Evolutionary conservation across 2,888 invertebrate species (phyloP), one percentile per base, ranked within the genome.

Genomic region (Philereme transversata): DNA sequence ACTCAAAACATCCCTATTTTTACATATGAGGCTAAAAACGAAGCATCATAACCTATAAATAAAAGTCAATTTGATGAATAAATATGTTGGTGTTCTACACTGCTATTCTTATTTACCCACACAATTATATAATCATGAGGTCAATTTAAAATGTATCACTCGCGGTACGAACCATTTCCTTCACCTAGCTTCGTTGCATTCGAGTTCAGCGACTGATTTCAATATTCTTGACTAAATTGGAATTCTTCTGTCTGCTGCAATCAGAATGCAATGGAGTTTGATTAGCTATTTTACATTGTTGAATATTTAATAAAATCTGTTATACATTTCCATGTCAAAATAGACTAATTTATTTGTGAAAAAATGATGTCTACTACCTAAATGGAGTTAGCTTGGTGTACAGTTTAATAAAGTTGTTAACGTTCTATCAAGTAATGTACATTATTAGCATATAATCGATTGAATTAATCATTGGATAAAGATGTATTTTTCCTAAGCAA

Each of bases 141-240:
- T 44, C 33, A 22, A 54, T 54, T 51, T 46, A 38, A 33, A 51
- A 56, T 49, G 9, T 38, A 22, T 38, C 38, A 38, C 36, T n/a
- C 44, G 10, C 36, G 22, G n/a, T 41, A 44, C 3, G 44, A 54
- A 54, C 35, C 44, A 60, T 38, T 55, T 48, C 51, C 43, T 36
- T 38, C 4, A 50, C 38, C 36, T 36, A 45, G 55, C 35, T 44
- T 56, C 55, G 55, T 43, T 49, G 44, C 43, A 49, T 45, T 33
- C 57, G 40, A 50, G 40, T 54, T 49, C 40, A 54, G 40, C 33
- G 55, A 33, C 50, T 58, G 51, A 47, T 55, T 49, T 55, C 48
- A 59, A 61, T 62, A 55, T 62, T 58, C 51, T 55, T 46, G 33
- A 54, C 41, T 51, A 62, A 56, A 56, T 55, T 56, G 51, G 47